Evolutionary conservation across 2,888 invertebrate species (phyloP).

Genomic region (Sesia bembeciformis): DNA sequence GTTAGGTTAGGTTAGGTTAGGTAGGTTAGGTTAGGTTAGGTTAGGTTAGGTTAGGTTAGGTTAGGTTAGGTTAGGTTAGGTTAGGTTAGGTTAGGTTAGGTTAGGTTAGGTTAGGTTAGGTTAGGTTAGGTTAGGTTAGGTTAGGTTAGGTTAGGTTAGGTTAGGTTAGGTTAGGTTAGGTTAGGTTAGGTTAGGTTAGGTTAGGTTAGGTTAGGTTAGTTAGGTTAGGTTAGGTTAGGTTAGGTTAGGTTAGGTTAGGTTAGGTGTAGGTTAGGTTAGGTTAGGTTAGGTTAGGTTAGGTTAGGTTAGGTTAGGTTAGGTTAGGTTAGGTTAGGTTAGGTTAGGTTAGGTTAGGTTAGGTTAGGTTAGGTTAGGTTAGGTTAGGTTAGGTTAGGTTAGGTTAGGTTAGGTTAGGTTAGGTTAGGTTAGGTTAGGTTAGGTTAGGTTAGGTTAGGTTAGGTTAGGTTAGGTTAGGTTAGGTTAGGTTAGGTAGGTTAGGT

Average conservation of each 20-base stretch:
- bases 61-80: constrained; percentile 5
- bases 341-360: neutral
- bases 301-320: neutral
- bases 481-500: no score
- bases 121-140: constrained; percentile 11
- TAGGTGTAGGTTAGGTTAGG: constrained; percentile 1
- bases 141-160: constrained; percentile 10
- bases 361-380: neutral
- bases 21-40: constrained; percentile 13
- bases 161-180: constrained; percentile 1
- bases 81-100: constrained; percentile 8
- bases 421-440: constrained; percentile 4
- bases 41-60: constrained; percentile 10
- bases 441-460: constrained; percentile 5
- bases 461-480: constrained; percentile 5
- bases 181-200: constrained; percentile 9
- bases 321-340: neutral
- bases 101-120: constrained; percentile 5
- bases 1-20: constrained; percentile 12
- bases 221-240: neutral
- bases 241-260: constrained; percentile 1
- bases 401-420: constrained; percentile 1
- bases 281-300: neutral
- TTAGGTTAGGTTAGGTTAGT: constrained; percentile 8
- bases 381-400: neutral